phyloP scores from a whole-genome alignment of 2,113 vertebrate genomes.

The cattle (Bos taurus) region DNA sequence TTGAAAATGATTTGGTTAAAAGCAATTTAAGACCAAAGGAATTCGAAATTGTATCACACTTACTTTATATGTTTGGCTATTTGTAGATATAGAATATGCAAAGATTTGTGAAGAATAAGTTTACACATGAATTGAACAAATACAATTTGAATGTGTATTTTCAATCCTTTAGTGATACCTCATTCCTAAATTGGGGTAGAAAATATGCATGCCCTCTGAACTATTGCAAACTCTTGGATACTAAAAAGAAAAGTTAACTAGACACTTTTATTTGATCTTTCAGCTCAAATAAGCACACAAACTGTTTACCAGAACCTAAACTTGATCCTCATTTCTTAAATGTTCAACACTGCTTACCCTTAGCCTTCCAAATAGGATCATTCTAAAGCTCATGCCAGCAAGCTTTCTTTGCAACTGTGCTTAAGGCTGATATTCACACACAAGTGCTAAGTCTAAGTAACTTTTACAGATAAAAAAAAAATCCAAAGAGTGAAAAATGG shows the following conservation, averaged over 20 bases:
- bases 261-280: conserved; percentile 62
- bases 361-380: conserved; percentile 72
- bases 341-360: conserved; percentile 61
- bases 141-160: not conserved
- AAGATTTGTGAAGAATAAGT: not conserved
- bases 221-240: conserved; percentile 1
- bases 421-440: conserved; percentile 51
- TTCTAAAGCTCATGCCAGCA: conserved; percentile 67
- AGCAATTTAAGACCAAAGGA: not conserved
- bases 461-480: conserved; percentile 24
- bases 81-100: not conserved
- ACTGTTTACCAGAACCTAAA: conserved; percentile 12
- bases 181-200: not conserved
- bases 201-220: conserved; percentile 4
- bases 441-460: conserved; percentile 37
- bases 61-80: not conserved
- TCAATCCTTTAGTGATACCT: not conserved
- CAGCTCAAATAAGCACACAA: conserved; percentile 41
- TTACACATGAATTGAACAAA: not conserved
- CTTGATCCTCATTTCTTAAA: conserved; percentile 73
- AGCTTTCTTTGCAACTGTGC: conserved; percentile 70
- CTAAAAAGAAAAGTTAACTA: conserved; percentile 66
- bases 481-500: conserved; percentile 55
- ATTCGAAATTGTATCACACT: not conserved
- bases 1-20: not conserved